Evolutionary conservation across 2,888 invertebrate species (phyloP), one percentile per base, ranked within the genome.

Genomic region (Amphipoea lucens): DNA sequence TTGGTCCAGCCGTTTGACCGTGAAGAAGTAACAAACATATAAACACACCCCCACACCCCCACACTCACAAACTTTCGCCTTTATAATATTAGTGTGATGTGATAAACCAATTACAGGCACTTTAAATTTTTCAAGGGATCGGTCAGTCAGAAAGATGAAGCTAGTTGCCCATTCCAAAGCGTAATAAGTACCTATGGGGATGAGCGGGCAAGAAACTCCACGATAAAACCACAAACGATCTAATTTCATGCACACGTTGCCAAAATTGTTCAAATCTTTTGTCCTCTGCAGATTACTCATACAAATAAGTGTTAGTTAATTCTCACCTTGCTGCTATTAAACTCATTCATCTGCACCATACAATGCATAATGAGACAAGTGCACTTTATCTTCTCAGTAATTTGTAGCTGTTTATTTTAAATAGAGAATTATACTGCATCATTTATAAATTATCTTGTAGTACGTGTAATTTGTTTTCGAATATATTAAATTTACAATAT

Each of bases 241-340:
- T 54, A 17, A 40, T 57, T 76, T 20, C 42, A 36, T 20, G 2
- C 23, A 36, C 3, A 29, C 4, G 4, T 40, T 62, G 40, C 54
- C 29, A 60, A 73, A 83, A 51, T 66, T 51, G 66, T 66, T 68
- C 4, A 20, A 48, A 62, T 40, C 9, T 62, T 65, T 72, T 72
- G 74, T 75, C 68, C 67, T 74, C 54, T 74, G 14, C 45, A 54
- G 45, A 70, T 57, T 54, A 62, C 14, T 40, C n/a, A 68, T 2
- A 82, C 63, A 76, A 57, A 62, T 54, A 40, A 23, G n/a, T 60
- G 63, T 86, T 7, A 51, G 60, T 48, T 76, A 45, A 67, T 57
- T 20, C 57, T 76, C 75, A 86, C 70, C 76, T 83, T 62, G 60
- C 14, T 14, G 60, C 17, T 54, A 60, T 45, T 76, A 74, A 74